Conservation (phyloP, 2,888 invertebrate genomes). For the Phymatocera aterrima region DNA sequence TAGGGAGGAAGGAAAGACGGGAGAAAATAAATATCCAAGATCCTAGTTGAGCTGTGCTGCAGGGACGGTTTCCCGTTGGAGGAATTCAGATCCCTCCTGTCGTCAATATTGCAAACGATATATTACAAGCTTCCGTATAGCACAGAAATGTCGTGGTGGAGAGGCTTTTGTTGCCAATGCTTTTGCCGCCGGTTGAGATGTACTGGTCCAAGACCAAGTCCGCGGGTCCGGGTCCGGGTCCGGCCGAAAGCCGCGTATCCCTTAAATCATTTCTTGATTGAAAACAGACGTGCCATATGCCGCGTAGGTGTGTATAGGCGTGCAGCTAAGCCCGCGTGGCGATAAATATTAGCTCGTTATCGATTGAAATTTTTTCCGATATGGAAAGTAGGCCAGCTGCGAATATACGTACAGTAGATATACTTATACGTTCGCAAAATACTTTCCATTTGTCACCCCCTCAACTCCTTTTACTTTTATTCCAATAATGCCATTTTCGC, state of each 20-base stretch:
- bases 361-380: conserved; percentile 47
- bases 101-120: conserved; percentile 53
- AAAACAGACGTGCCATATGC: not conserved
- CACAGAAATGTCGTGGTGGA: not conserved
- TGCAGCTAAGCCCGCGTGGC: not conserved
- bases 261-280: not conserved
- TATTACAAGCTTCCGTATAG: conserved; percentile 33
- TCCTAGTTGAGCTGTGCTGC: conserved; percentile 56
- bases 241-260: not conserved
- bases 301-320: not conserved
- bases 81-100: conserved; percentile 50
- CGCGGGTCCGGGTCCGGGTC: too few species aligned
- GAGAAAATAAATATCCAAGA: conserved; percentile 55
- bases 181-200: not conserved
- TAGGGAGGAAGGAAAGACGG: conserved; percentile 30
- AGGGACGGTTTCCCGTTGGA: conserved; percentile 43
- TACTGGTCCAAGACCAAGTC: not conserved
- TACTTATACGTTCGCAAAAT: too few species aligned
- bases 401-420: not conserved
- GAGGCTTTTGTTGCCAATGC: conserved; percentile 31
- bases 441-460: conserved; percentile 10
- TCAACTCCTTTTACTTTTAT: not conserved
- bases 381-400: conserved; percentile 25
- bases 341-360: conserved; percentile 52
- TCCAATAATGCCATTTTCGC: not conserved